Evolutionary conservation across 2,888 invertebrate species (phyloP), one percentile per base, ranked within the genome.

Genomic region (Conchocele bisecta): DNA sequence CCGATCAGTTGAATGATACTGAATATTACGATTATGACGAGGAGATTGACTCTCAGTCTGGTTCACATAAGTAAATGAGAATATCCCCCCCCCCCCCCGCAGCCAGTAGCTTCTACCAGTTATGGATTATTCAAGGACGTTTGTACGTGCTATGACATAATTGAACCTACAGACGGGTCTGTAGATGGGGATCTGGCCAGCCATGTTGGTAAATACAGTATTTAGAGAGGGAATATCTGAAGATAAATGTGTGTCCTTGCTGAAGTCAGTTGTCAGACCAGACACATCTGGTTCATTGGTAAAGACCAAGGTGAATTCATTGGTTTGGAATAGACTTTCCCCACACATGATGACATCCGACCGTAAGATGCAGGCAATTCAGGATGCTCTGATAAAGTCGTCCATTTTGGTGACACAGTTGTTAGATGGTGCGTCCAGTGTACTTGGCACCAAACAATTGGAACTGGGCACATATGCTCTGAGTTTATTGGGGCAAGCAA

Each of bases 381-480:
- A n/a, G n/a, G n/a, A n/a, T n/a, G n/a, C n/a, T n/a, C n/a, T n/a
- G 2, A 11, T 54, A 7, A 51, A 51, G 35, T 6, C 51, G 13
- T 22, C 31, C 3, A 31, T 28, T 2, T 3, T 51, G n/a, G 20
- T 51, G n/a, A 28, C 28, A 4, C 31, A 51, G 22, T 6, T 51
- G 13, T 22, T 51, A 2, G 6, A 54, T 22, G n/a, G 24, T 22
- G 37, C 54, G 2, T 31, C 31, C 22, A 28, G 24, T 22, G 39
- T 24, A 37, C 35, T 54, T 17, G 20, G 33, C 11, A 17, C 26
- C 22, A 11, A 29, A 9, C 37, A 9, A 6, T 26, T 33, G 7
- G 33, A 53, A 33, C 20, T 33, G 31, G 53, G 53, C 4, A 53
- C 53, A n/a, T 33, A 53, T 53, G 48, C 48, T 22, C n/a, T 48